Conservation (phyloP, 2,888 invertebrate genomes). For the Campoplex capitator region DNA sequence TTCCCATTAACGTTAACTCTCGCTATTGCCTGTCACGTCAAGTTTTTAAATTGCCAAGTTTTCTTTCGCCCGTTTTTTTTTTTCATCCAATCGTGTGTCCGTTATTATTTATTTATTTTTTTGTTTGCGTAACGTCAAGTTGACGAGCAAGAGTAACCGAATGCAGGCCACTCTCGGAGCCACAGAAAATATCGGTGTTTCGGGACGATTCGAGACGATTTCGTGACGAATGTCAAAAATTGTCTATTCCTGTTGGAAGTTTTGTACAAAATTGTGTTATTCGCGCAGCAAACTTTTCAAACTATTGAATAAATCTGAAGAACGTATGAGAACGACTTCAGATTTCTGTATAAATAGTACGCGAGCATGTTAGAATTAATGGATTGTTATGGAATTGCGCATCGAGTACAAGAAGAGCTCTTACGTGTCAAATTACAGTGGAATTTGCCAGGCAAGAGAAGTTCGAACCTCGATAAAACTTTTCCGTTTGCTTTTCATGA, state of each 20-base stretch:
- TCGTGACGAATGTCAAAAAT: too few relatives aligned
- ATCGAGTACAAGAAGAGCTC: not conserved
- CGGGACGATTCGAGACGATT: too few relatives aligned
- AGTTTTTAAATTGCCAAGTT: not conserved
- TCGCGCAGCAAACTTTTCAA: not conserved
- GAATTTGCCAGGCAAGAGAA: not conserved
- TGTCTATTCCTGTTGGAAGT: too few relatives aligned
- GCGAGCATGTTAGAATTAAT: not conserved
- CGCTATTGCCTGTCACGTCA: constrained; percentile 1
- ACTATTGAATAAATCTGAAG: not conserved
- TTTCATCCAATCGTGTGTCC: not conserved
- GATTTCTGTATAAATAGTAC: not conserved
- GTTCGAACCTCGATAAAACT: not conserved
- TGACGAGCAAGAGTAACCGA: not conserved
- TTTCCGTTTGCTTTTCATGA: not conserved
- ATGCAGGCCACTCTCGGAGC: not conserved
- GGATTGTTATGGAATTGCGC: not conserved
- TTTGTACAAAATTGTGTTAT: not conserved
- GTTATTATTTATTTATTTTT: not conserved
- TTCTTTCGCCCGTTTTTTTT: not conserved
- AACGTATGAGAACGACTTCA: not conserved
- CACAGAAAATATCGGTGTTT: too few relatives aligned
- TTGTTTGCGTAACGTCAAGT: not conserved
- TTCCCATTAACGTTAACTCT: constrained; percentile 32
- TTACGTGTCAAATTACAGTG: not conserved